These are phyloP conservation scores for Cacoxenus indagator DNA, from an alignment of 2,888 invertebrate species.

Conservation along the genomic window DNA sequence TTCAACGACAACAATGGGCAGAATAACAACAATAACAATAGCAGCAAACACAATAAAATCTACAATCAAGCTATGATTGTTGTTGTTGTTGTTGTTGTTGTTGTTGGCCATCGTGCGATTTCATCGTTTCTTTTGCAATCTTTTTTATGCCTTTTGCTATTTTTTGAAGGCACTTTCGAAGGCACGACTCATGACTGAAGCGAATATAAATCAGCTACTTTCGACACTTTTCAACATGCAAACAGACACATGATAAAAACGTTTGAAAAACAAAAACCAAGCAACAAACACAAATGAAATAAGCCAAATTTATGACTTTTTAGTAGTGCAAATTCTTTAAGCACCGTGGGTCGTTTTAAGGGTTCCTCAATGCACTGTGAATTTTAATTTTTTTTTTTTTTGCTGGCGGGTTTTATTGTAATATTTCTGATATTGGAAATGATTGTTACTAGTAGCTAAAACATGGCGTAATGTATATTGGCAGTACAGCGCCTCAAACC, in stretches of 20 bases:
- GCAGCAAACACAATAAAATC: constrained; percentile 44
- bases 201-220: constrained; percentile 56
- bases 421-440: too few species aligned
- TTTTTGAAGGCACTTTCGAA: constrained; percentile 50
- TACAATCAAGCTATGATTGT: constrained; percentile 39
- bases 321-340: constrained; percentile 29
- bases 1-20: constrained; percentile 31
- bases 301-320: constrained; percentile 55
- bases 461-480: too few species aligned
- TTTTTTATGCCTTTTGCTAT: constrained; percentile 54
- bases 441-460: too few species aligned
- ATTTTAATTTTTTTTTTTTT: too few species aligned
- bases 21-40: constrained; percentile 32
- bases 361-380: background rate
- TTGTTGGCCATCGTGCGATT: background rate
- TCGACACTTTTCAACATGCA: constrained; percentile 27
- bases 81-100: background rate
- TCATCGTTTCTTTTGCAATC: constrained; percentile 37
- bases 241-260: constrained; percentile 30
- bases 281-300: constrained; percentile 31
- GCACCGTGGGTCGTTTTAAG: too few species aligned
- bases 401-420: too few species aligned
- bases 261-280: constrained; percentile 39
- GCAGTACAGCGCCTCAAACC: too few species aligned
- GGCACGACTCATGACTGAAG: constrained; percentile 10